Evolutionary conservation across 2,113 vertebrate genomes (phyloP).

Genomic region (Siphamia tubifer): DNA sequence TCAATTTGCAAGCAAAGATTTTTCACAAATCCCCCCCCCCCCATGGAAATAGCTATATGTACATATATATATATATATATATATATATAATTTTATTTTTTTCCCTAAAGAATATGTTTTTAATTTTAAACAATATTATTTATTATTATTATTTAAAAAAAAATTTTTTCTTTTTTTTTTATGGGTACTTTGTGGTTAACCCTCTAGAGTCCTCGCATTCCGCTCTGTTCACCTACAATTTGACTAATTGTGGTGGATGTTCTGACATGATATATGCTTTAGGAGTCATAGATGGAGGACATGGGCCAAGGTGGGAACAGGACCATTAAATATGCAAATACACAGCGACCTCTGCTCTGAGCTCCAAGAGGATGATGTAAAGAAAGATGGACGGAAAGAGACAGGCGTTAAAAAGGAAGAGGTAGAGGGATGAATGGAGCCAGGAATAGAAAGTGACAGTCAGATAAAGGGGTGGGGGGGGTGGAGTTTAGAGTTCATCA

Average conservation of each 20-base stretch:
- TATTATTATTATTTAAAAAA: too few relatives aligned
- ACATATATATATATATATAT: too few relatives aligned
- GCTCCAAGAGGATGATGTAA: conserved; percentile 33
- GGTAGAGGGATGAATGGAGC: conserved; percentile 44
- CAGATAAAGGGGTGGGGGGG: conserved; percentile 26
- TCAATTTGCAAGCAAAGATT: conserved; percentile 2
- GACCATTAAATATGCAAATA: too few relatives aligned
- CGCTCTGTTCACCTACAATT: too few relatives aligned
- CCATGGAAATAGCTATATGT: too few relatives aligned
- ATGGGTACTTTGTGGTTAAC: too few relatives aligned
- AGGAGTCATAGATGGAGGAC: neutral
- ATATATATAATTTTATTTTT: too few relatives aligned
- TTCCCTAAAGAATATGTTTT: too few relatives aligned
- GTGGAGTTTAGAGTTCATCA: conserved; percentile 8
- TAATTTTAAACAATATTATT: too few relatives aligned
- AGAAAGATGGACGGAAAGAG: conserved; percentile 47
- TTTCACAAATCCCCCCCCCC: too few relatives aligned
- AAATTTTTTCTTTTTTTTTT: too few relatives aligned
- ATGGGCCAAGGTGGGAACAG: neutral
- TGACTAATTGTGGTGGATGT: conserved; percentile 10
- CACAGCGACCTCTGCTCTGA: neutral
- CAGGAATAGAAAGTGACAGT: conserved; percentile 59
- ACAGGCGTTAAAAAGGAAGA: conserved; percentile 58
- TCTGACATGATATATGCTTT: conserved; percentile 7
- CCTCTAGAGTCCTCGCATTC: too few relatives aligned